Conservation (phyloP, 2,888 invertebrate genomes). For the Tillus elongatus region DNA sequence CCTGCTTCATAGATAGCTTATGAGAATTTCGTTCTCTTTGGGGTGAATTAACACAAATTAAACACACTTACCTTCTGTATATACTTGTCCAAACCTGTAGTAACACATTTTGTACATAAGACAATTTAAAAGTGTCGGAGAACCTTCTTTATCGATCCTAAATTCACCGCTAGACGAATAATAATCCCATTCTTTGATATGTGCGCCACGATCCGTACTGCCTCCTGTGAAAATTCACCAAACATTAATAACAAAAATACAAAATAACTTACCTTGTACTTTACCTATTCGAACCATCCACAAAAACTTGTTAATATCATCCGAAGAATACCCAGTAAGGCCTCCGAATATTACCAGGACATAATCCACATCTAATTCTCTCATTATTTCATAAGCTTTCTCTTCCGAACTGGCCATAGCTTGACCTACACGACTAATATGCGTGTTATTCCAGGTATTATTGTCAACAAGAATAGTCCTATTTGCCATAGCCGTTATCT, state of each 20-base stretch:
- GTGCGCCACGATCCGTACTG: constrained; percentile 86
- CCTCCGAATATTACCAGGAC: constrained; percentile 98
- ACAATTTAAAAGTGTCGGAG: constrained; percentile 84
- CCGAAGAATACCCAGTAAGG: constrained; percentile 96
- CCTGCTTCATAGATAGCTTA: too few species aligned
- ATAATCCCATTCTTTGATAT: constrained; percentile 94
- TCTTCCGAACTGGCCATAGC: constrained; percentile 98
- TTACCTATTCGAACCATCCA: constrained; percentile 91
- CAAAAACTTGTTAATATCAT: constrained; percentile 98
- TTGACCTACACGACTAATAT: constrained; percentile 92
- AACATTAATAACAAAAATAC: too few species aligned
- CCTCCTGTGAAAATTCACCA: too few species aligned
- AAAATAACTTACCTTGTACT: too few species aligned
- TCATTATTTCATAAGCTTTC: constrained; percentile 96
- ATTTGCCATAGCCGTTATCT: constrained; percentile 99
- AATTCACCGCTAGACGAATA: constrained; percentile 95
- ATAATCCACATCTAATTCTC: constrained; percentile 93
- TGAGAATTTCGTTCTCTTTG: too few species aligned
- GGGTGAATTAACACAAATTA: too few species aligned
- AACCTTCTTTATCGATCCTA: constrained; percentile 90
- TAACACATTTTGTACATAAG: constrained; percentile 99
- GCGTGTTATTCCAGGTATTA: constrained; percentile 99
- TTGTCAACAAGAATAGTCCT: constrained; percentile 92
- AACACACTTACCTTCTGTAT: constrained; percentile 78
- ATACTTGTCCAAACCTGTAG: constrained; percentile 93